Base-by-base conservation (phyloP, 2,113 vertebrate genomes). In the Fukomys damarensis region DNA sequence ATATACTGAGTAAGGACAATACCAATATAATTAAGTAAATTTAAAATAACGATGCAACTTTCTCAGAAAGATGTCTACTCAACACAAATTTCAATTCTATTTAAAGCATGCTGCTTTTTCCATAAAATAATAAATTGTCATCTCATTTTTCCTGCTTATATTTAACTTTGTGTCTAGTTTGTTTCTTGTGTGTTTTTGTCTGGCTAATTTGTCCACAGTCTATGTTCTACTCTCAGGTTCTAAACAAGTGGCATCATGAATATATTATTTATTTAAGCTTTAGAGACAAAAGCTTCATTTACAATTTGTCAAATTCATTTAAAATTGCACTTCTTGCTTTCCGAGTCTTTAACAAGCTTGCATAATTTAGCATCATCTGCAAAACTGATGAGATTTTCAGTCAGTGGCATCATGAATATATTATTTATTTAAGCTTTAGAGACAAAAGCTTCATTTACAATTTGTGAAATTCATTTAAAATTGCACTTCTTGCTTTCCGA, bases 381-480 rank as follows among this genome's bases (percentile, higher is more conserved):
- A 94, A 93, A 94, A 76, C 56, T 89, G 79, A 93, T 92, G 58
- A 95, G 19, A 61, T 59, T 96, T 89, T 92, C 43, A 87, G 41
- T 54, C n/a, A n/a, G n/a, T n/a, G n/a, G n/a, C n/a, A n/a, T n/a
- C n/a, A n/a, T n/a, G 1, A 92, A 91, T 88, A 11, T 11, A 70
- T 93, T 94, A 76, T 84, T 97, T 94, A 89, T 83, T 92, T 94
- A 89, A 93, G 43, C 6, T 26, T 93, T 81, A 70, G 30, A 49
- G 38, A 77, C 84, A 65, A 38, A 63, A 19, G 3, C 4, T 35
- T 91, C 22, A 84, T 72, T 96, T 70, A 63, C 3, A 82, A 92
- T 72, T 94, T 95, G 35, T 97, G 94, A 90, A 81, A 92, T 96
- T 97, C 17, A 77, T 90, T 97, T 96, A 85, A 91, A 95, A 96